Evolutionary conservation across 64 coral and sea anemone genomes (phyloP).

Genomic region (Stichodactyla mertensii): DNA sequence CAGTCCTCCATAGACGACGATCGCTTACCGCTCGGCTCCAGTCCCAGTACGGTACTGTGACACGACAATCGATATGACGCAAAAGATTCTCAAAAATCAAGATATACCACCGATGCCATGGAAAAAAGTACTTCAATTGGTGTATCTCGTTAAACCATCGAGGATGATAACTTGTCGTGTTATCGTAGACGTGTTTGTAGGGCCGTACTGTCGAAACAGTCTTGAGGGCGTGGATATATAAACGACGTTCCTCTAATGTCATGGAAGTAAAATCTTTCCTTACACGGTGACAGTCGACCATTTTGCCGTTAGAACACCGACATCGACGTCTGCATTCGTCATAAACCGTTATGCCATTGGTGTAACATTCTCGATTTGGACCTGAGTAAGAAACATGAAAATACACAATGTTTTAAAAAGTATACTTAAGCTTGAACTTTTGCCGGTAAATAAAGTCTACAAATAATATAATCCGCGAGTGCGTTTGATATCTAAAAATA

Average conservation of each 20-base stretch:
- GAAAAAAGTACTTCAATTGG: slow-evolving; percentile 48
- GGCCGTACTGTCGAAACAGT: slow-evolving; percentile 30
- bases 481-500: too few relatives aligned
- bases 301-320: slow-evolving; percentile 33
- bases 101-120: slow-evolving; percentile 74
- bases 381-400: slow-evolving; percentile 2
- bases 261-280: slow-evolving; percentile 66
- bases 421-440: too few relatives aligned
- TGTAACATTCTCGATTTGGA: slow-evolving; percentile 7
- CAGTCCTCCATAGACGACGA: slow-evolving; percentile 27
- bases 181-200: slow-evolving; percentile 35
- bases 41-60: slow-evolving; percentile 83
- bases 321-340: slow-evolving; percentile 67
- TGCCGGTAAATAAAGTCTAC: too few relatives aligned
- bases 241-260: slow-evolving; percentile 42
- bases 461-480: too few relatives aligned
- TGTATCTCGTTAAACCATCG: slow-evolving; percentile 44
- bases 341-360: background rate
- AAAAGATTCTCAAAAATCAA: slow-evolving; percentile 62
- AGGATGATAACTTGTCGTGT: slow-evolving; percentile 28
- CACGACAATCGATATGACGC: slow-evolving; percentile 63
- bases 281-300: slow-evolving; percentile 49
- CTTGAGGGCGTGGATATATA: slow-evolving; percentile 40
- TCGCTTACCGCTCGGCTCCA: slow-evolving; percentile 42
- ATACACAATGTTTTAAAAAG: too few relatives aligned